Percentiles rank a stretch among this genome's conserved stretches.
Evolutionary conservation across 2,797 vertebrate species (phyloP).

Genomic region (Spinibarbus caldwelli): DNA sequence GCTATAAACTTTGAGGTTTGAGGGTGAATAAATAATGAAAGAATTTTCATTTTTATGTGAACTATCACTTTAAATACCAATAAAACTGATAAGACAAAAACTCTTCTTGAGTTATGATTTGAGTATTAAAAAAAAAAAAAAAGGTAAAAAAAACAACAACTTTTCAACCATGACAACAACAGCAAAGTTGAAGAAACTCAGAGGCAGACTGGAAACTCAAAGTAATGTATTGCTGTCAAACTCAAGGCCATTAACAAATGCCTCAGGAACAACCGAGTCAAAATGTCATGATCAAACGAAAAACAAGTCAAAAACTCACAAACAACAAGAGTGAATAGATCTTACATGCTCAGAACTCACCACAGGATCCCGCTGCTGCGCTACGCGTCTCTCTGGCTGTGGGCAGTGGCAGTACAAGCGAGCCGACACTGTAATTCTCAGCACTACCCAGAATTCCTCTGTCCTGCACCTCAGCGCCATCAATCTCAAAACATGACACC

Average conservation of each 20-base stretch:
- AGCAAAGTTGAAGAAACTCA: conserved; percentile 2
- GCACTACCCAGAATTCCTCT: conserved; percentile 34
- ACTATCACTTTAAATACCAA: background rate
- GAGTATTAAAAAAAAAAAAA: background rate
- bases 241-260: conserved; percentile 21
- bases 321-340: conserved; percentile 15
- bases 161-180: conserved; percentile 14
- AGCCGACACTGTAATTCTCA: conserved; percentile 42
- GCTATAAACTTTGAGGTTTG: background rate
- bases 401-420: background rate
- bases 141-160: no score
- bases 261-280: conserved; percentile 14
- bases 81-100: background rate
- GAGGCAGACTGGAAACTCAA: conserved; percentile 18
- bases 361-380: background rate
- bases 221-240: conserved; percentile 2
- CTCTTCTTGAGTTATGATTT: background rate
- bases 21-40: background rate
- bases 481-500: background rate
- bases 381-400: background rate
- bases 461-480: conserved; percentile 35
- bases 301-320: conserved; percentile 13
- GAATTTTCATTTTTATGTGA: background rate
- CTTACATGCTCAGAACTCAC: conserved; percentile 14
- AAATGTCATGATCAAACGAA: conserved; percentile 15